Evolutionary conservation across 2,797 vertebrate genomes (phyloP).

Genomic region (Anisognathus igniventris): DNA sequence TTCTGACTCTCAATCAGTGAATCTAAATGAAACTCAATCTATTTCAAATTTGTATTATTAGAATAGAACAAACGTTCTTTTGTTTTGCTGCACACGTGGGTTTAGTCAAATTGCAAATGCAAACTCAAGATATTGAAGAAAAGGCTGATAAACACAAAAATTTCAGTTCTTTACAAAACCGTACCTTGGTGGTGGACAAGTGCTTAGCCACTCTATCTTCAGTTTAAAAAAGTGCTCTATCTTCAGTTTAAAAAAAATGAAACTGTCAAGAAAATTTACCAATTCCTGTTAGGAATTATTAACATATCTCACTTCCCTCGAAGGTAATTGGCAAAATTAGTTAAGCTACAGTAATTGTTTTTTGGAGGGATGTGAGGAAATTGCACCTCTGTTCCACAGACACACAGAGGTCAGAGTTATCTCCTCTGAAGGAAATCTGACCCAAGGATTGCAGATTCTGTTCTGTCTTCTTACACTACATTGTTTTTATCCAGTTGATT

Average conservation of each 20-base stretch:
- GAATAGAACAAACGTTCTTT: neutral
- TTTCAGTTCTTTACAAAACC: neutral
- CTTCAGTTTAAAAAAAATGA: neutral
- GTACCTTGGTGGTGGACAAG: neutral
- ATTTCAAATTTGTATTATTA: neutral
- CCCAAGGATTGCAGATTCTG: neutral
- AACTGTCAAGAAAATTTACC: neutral
- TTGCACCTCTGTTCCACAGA: neutral
- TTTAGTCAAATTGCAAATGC: neutral
- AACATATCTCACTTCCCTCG: neutral
- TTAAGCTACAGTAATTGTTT: rapidly evolving
- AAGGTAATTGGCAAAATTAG: neutral
- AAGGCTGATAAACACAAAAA: neutral
- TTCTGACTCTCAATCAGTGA: neutral
- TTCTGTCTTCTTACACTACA: neutral
- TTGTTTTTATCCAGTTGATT: neutral
- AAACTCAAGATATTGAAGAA: neutral
- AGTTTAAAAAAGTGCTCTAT: neutral
- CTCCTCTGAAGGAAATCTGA: neutral
- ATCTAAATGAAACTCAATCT: neutral
- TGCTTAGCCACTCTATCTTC: neutral
- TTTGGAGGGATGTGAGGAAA: neutral
- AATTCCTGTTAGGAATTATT: neutral
- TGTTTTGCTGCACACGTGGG: neutral
- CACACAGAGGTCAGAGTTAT: neutral